Evolutionary conservation across 2,797 vertebrate genomes (phyloP).

Genomic region (Syngnathus acus): DNA sequence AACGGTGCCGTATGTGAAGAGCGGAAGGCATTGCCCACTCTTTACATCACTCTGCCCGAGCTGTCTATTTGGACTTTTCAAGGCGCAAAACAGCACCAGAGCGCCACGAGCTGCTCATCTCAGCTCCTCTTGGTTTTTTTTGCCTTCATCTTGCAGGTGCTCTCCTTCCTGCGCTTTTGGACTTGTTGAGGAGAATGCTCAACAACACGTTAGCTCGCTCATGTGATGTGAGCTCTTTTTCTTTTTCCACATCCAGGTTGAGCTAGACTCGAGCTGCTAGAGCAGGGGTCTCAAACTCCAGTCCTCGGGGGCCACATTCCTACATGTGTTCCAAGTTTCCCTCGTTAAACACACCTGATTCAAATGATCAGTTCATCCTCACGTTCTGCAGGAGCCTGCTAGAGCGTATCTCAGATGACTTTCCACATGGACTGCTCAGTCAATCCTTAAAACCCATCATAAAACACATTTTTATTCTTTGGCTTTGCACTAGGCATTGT

Average conservation of each 20-base stretch:
- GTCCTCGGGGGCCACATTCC: no score
- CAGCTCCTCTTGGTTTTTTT: slow-evolving; percentile 4
- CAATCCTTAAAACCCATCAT: background rate
- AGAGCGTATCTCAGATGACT: background rate
- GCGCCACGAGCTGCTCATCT: slow-evolving; percentile 38
- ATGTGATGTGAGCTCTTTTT: slow-evolving; percentile 4
- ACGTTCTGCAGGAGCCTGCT: background rate
- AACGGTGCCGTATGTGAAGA: slow-evolving; percentile 30
- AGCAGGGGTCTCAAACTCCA: no score
- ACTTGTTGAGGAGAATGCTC: slow-evolving; percentile 33
- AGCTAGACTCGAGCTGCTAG: background rate
- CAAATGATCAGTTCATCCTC: no score
- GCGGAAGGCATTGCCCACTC: slow-evolving; percentile 43
- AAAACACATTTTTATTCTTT: background rate
- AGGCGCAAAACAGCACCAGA: slow-evolving; percentile 45
- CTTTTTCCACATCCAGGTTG: background rate
- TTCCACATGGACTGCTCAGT: background rate
- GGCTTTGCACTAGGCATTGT: no score
- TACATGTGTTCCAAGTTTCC: no score
- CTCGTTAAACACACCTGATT: no score
- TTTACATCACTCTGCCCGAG: slow-evolving; percentile 56
- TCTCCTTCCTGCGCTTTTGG: slow-evolving; percentile 20
- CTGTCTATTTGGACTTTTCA: slow-evolving; percentile 53
- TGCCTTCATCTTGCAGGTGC: slow-evolving; percentile 29
- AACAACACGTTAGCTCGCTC: slow-evolving; percentile 14